Conservation (phyloP, 1,140 invertebrate genomes). For the Thaumatotibia leucotreta region DNA sequence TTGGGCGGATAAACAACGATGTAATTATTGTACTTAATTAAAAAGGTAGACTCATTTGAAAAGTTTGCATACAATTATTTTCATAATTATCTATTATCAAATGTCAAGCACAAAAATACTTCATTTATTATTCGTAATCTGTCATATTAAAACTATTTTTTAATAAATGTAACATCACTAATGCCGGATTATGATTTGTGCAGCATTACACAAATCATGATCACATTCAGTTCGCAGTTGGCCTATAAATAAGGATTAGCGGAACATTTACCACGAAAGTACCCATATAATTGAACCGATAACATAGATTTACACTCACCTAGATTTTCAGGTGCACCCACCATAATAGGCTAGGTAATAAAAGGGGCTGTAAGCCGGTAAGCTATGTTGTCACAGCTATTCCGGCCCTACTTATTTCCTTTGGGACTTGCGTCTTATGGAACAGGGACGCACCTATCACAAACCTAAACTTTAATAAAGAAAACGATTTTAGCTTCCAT, state of each 20-base stretch:
- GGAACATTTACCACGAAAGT: not conserved
- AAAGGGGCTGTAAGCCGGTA: conserved; percentile 30
- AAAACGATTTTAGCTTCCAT: conserved; percentile 51
- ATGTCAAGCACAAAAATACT: too few species aligned
- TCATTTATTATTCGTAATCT: too few species aligned
- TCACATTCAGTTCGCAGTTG: not conserved
- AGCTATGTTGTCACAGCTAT: conserved; percentile 16
- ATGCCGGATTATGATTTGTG: not conserved
- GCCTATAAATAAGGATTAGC: not conserved
- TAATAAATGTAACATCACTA: not conserved
- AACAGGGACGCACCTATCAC: conserved; percentile 49
- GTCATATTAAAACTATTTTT: not conserved
- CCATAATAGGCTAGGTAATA: conserved; percentile 40
- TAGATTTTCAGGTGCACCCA: not conserved
- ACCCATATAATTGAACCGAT: not conserved
- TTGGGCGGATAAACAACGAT: too few species aligned
- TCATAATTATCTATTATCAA: too few species aligned
- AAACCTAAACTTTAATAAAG: conserved; percentile 56
- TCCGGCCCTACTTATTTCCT: conserved; percentile 49
- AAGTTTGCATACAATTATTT: too few species aligned
- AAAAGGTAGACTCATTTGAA: too few species aligned
- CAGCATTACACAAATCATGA: not conserved
- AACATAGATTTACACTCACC: not conserved
- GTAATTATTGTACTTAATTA: too few species aligned
- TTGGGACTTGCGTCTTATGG: conserved; percentile 43